These are phyloP conservation scores for Drosophila cracens DNA, from an alignment of 2,888 invertebrate species.

Conservation along the genomic window DNA sequence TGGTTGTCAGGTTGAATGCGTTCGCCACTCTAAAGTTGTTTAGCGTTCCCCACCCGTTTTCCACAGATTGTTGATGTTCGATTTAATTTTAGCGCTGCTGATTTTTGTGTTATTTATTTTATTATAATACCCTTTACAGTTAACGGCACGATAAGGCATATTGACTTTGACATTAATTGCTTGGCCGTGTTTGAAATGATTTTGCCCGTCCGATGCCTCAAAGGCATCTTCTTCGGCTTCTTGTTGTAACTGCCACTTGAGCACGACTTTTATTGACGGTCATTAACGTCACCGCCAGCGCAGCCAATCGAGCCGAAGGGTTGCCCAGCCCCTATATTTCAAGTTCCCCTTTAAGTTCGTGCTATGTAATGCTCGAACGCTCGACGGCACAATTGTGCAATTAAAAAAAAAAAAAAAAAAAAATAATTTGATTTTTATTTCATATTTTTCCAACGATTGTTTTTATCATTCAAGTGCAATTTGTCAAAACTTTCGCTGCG, in stretches of 20 bases:
- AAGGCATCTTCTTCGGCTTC: conserved; percentile 31
- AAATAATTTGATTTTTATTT: conserved; percentile 17
- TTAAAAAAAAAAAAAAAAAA: background rate
- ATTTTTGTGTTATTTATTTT: conserved; percentile 79
- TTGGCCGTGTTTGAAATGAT: conserved; percentile 35
- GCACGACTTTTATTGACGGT: conserved; percentile 79
- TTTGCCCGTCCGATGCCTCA: background rate
- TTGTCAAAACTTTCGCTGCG: background rate
- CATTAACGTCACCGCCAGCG: conserved; percentile 69
- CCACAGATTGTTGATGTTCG: conserved; percentile 78
- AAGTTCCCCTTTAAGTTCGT: conserved; percentile 14
- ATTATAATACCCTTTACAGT: conserved; percentile 79
- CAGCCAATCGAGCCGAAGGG: conserved; percentile 23
- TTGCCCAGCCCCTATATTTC: background rate
- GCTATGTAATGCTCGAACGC: background rate
- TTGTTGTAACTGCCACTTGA: conserved; percentile 64
- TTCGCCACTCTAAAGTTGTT: conserved; percentile 37
- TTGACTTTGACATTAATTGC: conserved; percentile 79
- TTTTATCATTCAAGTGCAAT: conserved; percentile 8
- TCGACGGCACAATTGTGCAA: conserved; percentile 7
- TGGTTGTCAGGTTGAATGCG: conserved; percentile 28
- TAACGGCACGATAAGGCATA: conserved; percentile 77
- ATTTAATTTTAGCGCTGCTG: conserved; percentile 76
- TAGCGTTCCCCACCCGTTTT: conserved; percentile 28
- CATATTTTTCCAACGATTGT: background rate